phyloP scores from a whole-genome alignment of 2,113 vertebrate genomes.

The Leiothrix lutea region DNA sequence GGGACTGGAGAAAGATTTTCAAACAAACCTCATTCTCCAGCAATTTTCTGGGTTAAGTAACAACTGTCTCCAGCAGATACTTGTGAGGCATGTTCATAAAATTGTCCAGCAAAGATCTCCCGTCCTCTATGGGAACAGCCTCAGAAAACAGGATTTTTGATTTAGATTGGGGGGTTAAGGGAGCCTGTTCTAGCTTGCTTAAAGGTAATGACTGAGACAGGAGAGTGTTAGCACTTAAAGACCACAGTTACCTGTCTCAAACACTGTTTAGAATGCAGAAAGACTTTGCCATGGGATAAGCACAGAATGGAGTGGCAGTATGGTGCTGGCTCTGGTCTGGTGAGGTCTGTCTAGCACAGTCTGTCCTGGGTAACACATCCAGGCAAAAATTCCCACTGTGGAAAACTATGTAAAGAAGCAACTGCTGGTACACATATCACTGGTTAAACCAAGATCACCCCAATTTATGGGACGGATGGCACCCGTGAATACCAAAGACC shows the following conservation, averaged over 20 bases:
- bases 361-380: background rate
- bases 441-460: background rate
- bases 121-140: background rate
- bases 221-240: background rate
- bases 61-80: background rate
- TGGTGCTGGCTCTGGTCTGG: background rate
- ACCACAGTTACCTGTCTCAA: background rate
- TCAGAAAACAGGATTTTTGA: background rate
- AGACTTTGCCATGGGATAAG: background rate
- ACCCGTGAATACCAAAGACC: background rate
- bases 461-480: background rate
- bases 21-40: background rate
- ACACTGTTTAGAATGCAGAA: background rate
- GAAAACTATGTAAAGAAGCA: fast-evolving
- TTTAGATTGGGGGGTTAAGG: background rate
- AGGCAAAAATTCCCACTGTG: background rate
- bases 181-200: background rate
- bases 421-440: too few relatives aligned
- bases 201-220: background rate
- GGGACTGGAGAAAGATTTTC: background rate
- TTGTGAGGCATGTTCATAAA: background rate
- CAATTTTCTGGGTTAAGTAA: background rate
- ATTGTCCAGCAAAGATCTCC: background rate
- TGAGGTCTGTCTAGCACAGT: background rate
- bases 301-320: background rate